Percentiles rank a stretch among this genome's conserved stretches.
Conservation (phyloP, 2,113 vertebrate species). For the Gallinago media region DNA sequence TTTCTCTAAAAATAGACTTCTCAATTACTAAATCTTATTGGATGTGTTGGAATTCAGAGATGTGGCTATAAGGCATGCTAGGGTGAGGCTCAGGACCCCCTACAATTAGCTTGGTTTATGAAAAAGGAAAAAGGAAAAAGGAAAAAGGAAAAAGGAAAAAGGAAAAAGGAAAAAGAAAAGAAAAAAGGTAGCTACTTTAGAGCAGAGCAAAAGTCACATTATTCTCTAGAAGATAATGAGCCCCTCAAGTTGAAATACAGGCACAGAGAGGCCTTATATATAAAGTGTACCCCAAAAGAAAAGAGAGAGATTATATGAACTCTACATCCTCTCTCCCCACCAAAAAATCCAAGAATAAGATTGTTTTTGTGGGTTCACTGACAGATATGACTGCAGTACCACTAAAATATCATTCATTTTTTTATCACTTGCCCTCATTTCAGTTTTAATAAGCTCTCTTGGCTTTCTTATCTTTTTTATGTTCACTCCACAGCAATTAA, state of each 20-base stretch:
- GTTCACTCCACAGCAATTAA: constrained; percentile 80
- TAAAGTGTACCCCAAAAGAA: not conserved
- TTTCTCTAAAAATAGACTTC: not conserved
- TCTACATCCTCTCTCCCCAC: not conserved
- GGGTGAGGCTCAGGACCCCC: not conserved
- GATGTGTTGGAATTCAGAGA: not conserved
- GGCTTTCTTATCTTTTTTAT: constrained; percentile 79
- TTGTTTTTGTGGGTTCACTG: constrained; percentile 27
- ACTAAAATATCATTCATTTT: constrained; percentile 65
- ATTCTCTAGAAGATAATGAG: not conserved
- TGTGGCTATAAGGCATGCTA: not conserved
- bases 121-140: not conserved
- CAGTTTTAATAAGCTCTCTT: constrained; percentile 82
- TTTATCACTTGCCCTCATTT: constrained; percentile 80
- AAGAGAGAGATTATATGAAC: constrained; percentile 29
- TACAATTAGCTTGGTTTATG: not conserved
- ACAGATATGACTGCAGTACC: constrained; percentile 52
- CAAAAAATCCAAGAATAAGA: constrained; percentile 40
- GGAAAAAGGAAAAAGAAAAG: rapidly evolving
- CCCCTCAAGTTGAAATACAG: not conserved
- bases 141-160: too few relatives aligned
- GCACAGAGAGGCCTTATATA: not conserved
- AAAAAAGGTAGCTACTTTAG: not conserved
- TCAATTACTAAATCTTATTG: not conserved
- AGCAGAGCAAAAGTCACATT: not conserved